Conservation (phyloP, 2,797 vertebrate genomes). For the Alosa sapidissima region DNA sequence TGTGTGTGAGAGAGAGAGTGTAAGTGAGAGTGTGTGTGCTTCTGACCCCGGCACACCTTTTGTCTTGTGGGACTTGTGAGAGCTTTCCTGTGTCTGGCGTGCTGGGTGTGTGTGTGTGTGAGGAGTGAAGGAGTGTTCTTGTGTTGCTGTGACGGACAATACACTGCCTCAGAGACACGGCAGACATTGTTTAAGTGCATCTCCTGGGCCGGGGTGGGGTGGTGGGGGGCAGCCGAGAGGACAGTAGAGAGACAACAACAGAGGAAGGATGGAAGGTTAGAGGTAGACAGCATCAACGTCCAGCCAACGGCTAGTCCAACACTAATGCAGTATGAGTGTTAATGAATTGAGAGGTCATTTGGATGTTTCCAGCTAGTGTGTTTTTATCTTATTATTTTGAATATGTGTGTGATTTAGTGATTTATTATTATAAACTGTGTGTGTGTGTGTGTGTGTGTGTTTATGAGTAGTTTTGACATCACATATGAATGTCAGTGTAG, state of each 20-base stretch:
- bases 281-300: not conserved
- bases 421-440: too few relatives aligned
- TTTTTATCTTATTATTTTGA: not conserved
- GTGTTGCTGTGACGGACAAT: conserved; percentile 43
- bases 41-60: conserved; percentile 45
- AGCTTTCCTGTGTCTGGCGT: conserved; percentile 50
- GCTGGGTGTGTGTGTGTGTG: conserved; percentile 26
- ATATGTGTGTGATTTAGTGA: not conserved
- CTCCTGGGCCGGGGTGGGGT: conserved; percentile 23
- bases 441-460: not conserved
- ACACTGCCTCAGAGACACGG: conserved; percentile 34
- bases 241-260: not conserved
- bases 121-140: conserved; percentile 36
- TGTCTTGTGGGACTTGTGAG: conserved; percentile 45
- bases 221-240: not conserved
- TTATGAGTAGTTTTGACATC: conserved; percentile 11
- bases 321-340: not conserved
- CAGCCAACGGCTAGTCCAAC: not conserved
- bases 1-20: conserved; percentile 28
- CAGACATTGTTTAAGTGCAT: conserved; percentile 50
- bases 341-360: not conserved
- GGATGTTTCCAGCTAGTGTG: not conserved
- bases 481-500: not conserved
- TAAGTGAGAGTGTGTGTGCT: conserved; percentile 27
- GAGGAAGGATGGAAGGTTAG: not conserved